Evolutionary conservation across 2,888 invertebrate genomes (phyloP).

Genomic region (Agonopterix alstromeriana): DNA sequence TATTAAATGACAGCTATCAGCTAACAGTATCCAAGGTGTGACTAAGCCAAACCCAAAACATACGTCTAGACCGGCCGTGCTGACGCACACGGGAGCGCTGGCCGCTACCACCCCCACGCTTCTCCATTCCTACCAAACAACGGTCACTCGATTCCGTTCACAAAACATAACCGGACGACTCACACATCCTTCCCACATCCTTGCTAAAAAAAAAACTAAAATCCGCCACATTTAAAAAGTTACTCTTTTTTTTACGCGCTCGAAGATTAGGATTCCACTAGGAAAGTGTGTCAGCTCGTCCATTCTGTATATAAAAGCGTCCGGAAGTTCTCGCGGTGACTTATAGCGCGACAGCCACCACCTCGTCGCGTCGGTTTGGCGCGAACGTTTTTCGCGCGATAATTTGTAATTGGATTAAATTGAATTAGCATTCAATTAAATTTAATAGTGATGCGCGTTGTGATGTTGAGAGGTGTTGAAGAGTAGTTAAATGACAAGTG

Average conservation of each 20-base stretch:
- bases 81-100: constrained; percentile 53
- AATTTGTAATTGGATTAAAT: constrained; percentile 12
- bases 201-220: background rate
- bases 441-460: constrained; percentile 13
- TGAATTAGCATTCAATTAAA: constrained; percentile 3
- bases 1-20: too few species aligned
- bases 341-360: constrained; percentile 12
- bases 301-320: constrained; percentile 14
- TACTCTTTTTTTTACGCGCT: too few species aligned
- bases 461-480: constrained; percentile 15
- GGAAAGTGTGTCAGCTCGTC: constrained; percentile 5
- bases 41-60: too few species aligned
- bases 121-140: constrained; percentile 43
- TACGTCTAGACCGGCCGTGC: constrained; percentile 8
- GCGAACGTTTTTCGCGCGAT: constrained; percentile 15
- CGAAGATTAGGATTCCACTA: background rate
- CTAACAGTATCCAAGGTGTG: too few species aligned
- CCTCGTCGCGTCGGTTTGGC: constrained; percentile 9
- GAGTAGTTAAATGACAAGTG: constrained; percentile 40
- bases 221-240: background rate
- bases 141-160: constrained; percentile 66
- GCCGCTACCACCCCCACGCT: constrained; percentile 41
- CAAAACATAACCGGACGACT: constrained; percentile 76
- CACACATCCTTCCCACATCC: background rate
- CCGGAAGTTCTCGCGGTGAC: constrained; percentile 18